Evolutionary conservation across 2,113 vertebrate genomes (phyloP).

Genomic region (Pomatostomus ruficeps): DNA sequence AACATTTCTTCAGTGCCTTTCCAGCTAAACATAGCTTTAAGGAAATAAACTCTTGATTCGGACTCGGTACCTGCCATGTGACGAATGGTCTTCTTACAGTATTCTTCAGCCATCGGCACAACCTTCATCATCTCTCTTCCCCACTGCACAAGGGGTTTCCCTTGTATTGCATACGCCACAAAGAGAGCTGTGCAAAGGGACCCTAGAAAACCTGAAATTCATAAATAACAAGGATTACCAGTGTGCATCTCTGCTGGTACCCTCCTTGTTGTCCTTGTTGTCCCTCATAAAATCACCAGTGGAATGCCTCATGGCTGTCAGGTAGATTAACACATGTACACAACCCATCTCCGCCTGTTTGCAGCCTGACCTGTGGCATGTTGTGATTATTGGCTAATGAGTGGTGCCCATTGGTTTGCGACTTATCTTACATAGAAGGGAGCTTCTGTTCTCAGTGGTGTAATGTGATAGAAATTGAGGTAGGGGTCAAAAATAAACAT

Average conservation of each 20-base stretch:
- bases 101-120: constrained; percentile 86
- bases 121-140: constrained; percentile 89
- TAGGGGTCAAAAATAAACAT: constrained; percentile 13
- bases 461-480: constrained; percentile 22
- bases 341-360: background rate
- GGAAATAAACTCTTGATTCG: background rate
- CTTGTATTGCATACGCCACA: constrained; percentile 88
- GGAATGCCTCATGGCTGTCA: background rate
- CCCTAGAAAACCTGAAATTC: constrained; percentile 86
- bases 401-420: background rate
- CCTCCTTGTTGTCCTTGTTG: background rate
- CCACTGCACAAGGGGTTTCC: constrained; percentile 85
- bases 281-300: background rate
- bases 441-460: background rate
- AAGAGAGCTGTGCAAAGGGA: constrained; percentile 91
- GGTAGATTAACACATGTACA: background rate
- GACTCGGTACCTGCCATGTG: constrained; percentile 86
- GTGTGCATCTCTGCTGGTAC: background rate
- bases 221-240: background rate
- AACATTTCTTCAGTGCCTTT: background rate
- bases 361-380: background rate
- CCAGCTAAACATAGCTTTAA: background rate
- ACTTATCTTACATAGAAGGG: background rate
- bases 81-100: constrained; percentile 92
- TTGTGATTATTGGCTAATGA: background rate